Evolutionary conservation across 2,113 vertebrate species (phyloP).

Genomic region (Marmota monax): DNA sequence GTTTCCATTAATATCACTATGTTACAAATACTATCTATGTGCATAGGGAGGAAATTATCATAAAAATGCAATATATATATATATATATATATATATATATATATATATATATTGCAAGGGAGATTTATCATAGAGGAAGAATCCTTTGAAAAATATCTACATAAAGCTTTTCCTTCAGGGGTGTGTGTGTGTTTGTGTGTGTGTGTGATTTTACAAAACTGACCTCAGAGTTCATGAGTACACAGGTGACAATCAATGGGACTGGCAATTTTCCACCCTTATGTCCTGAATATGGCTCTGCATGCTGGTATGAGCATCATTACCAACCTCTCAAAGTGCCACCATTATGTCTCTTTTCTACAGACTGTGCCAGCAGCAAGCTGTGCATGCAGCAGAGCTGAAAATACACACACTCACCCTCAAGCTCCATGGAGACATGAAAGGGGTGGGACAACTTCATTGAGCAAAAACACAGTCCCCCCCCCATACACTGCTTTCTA

Average conservation of each 20-base stretch:
- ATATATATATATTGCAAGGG: neutral
- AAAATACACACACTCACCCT: neutral
- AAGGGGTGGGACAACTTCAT: neutral
- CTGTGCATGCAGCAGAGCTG: no score
- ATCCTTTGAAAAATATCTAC: neutral
- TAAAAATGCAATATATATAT: neutral
- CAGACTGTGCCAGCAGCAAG: neutral
- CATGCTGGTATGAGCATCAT: neutral
- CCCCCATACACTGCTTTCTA: neutral
- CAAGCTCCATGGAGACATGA: neutral
- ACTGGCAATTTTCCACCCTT: neutral
- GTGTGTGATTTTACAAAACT: neutral
- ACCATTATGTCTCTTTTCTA: neutral
- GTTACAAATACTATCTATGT: neutral
- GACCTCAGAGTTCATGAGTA: neutral
- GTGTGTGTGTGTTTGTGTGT: neutral
- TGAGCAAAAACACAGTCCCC: neutral
- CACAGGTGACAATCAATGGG: neutral
- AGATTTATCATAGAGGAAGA: neutral
- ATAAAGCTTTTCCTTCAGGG: neutral
- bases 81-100: neutral
- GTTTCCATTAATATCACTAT: neutral
- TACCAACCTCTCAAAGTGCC: neutral
- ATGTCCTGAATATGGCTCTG: neutral
- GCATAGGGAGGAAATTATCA: neutral